A percentile compares a stretch with the other conserved stretches of the same genome.
Evolutionary conservation across 2,113 vertebrate genomes (phyloP).

Genomic region (Setophaga petechia): DNA sequence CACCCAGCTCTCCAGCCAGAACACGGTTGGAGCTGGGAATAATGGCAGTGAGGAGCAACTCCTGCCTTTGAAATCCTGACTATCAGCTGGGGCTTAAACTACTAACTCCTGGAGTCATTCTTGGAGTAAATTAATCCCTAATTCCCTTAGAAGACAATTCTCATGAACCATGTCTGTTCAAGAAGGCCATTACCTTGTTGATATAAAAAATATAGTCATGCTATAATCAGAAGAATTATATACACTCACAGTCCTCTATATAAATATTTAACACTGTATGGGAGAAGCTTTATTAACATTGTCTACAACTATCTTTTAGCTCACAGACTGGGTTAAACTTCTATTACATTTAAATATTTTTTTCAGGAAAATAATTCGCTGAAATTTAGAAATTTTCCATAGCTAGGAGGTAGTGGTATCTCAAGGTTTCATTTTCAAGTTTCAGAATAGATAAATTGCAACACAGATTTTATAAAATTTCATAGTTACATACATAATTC

Average conservation of each 20-base stretch:
- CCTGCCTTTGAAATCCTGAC: not conserved
- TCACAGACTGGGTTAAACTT: not conserved
- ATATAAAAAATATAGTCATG: not conserved
- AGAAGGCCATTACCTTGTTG: not conserved
- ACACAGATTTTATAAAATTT: not conserved
- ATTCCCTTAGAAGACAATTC: not conserved
- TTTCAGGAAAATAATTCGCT: not conserved
- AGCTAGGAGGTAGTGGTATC: not conserved
- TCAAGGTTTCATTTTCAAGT: not conserved
- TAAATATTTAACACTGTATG: not conserved
- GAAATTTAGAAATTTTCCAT: not conserved
- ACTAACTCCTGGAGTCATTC: not conserved
- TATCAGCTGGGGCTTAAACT: not conserved
- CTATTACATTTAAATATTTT: not conserved
- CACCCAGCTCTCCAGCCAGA: not conserved
- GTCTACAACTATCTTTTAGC: not conserved
- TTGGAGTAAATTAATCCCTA: not conserved
- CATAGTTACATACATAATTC: not conserved
- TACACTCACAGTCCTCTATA: not conserved
- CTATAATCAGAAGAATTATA: not conserved
- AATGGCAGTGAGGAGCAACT: not conserved
- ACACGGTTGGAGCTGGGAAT: rapidly evolving
- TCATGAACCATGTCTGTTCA: not conserved
- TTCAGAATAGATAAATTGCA: not conserved
- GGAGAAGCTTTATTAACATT: not conserved